These are phyloP conservation scores for Malurus leucopterus DNA, from an alignment of 2,797 vertebrate species.

Conservation along the genomic window DNA sequence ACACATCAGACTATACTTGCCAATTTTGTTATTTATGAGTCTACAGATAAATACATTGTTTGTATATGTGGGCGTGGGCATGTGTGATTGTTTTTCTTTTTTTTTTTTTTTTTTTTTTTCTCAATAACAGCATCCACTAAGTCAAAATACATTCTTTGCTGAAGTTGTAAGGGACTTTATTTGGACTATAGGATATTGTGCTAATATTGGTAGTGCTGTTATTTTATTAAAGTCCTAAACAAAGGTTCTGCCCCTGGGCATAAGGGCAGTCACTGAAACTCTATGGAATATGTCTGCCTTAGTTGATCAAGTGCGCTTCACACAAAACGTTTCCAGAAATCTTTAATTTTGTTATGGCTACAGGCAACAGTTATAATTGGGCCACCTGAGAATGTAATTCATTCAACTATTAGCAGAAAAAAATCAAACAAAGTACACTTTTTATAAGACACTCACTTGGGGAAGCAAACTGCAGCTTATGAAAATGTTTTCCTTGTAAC, in stretches of 20 bases:
- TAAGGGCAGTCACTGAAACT: conserved; percentile 46
- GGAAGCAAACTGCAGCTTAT: neutral
- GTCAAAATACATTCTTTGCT: conserved; percentile 14
- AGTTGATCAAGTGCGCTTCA: conserved; percentile 59
- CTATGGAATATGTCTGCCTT: conserved; percentile 54
- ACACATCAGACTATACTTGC: neutral
- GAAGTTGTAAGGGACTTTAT: neutral
- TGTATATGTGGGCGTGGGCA: accelerated
- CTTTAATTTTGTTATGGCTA: conserved; percentile 64
- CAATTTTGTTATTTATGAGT: neutral
- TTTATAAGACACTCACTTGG: conserved; percentile 4
- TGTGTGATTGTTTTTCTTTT: neutral
- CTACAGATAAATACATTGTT: neutral
- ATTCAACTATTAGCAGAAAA: conserved; percentile 45
- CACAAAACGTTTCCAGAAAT: conserved; percentile 60
- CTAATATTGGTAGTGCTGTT: conserved; percentile 18
- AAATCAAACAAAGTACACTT: conserved; percentile 29
- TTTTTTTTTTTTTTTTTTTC: neutral
- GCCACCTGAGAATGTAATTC: conserved; percentile 64
- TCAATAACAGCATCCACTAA: neutral
- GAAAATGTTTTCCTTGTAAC: neutral
- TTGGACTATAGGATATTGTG: conserved; percentile 11
- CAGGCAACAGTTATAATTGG: conserved; percentile 67
- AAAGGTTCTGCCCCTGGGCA: conserved; percentile 50
- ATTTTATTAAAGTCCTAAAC: conserved; percentile 45